Base-by-base conservation (phyloP, 1,140 invertebrate genomes). In the Trichoplusia ni region DNA sequence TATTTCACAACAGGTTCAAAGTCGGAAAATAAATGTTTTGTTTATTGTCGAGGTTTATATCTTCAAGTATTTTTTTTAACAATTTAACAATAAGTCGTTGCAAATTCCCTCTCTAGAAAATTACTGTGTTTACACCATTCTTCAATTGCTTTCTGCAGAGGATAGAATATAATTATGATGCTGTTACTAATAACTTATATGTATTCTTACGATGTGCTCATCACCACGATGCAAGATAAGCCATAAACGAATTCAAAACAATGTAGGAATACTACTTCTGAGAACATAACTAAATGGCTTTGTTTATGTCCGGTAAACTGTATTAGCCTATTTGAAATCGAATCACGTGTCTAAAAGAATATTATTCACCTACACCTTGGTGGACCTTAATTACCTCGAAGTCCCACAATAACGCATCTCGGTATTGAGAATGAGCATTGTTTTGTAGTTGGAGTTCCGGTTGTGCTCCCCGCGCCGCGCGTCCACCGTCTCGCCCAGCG, bases 371-470 rank as follows among this genome's bases (percentile, higher is more conserved):
- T 38, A 23, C 35, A 54, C 8, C 19, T 54, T 49, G 6, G 25
- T 14, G 18, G 29, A 38, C 14, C 33, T 13, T 44, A 40, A 42
- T 58, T 31, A 38, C 42, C 44, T 56, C 35, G 61, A 21, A 42
- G 19, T 60, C 49, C 27, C 46, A 61, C 53, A 65, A 35, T 61
- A 42, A 23, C 46, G 46, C 47, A 64, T 73, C 42, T 75, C 54
- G 56, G 44, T 49, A 38, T 74, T 59, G 42, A 37, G 64, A 67
- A 69, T 64, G 47, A 75, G 64, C 66, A 78, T 81, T 77, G 73
- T 80, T 79, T 79, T 67, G 51, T 33, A 54, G 58, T 61, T 67
- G 63, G 58, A 80, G 82, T 86, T 85, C 82, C 84, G 83, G 82
- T 79, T 82, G 66, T 56, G 56, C 67, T 82, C 73, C 71, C 71